Evolutionary conservation across 2,797 vertebrate genomes (phyloP), one percentile per base, ranked within the genome.

Genomic region (Hephaestus fuliginosus): DNA sequence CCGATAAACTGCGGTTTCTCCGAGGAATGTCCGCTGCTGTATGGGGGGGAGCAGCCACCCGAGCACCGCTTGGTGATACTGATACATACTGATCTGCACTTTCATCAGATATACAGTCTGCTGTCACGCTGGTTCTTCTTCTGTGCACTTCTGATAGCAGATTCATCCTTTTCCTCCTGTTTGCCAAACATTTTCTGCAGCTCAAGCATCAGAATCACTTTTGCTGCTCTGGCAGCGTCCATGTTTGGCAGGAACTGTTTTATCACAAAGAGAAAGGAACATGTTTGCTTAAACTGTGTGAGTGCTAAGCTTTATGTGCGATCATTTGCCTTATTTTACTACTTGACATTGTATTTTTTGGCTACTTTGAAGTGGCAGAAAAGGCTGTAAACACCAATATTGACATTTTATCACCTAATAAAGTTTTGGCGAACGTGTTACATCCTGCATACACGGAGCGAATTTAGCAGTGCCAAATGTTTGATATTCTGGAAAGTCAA

Each of bases 1-100:
- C 15, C 5, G 52, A 68, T 77, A 69, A 74, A 67, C 58, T 1
- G 30, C 0, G 10, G 18, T 18, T 51, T 64, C 79, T 77, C 62
- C 14, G 0, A 74, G 67, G 74, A 70, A 3, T 7, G 75, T 56
- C 64, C 60, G 4, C 20, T 1, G 52, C 39, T 18, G 76, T 4
- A 57, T 48, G 30, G 30, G 30, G 30, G 41, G 58, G 18, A 60
- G 74, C 75, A 57, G 71, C 62, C 5, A 46, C 67, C 13, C 30
- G 6, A 61, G 76, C 30, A 1, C 56, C 18, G 69, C 73, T 68
- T 53, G 6, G n/a, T 57, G 75, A 74, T 28, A 25, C 58, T 61
- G 67, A 86, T 57, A 36, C 67, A 58, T 5, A 22, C 71, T 41
- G 82, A 85, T 74, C 57, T 71, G 68, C 63, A 41, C 55, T 70